Conservation (phyloP, 1,140 invertebrate species). For the Theocolax elegans region DNA sequence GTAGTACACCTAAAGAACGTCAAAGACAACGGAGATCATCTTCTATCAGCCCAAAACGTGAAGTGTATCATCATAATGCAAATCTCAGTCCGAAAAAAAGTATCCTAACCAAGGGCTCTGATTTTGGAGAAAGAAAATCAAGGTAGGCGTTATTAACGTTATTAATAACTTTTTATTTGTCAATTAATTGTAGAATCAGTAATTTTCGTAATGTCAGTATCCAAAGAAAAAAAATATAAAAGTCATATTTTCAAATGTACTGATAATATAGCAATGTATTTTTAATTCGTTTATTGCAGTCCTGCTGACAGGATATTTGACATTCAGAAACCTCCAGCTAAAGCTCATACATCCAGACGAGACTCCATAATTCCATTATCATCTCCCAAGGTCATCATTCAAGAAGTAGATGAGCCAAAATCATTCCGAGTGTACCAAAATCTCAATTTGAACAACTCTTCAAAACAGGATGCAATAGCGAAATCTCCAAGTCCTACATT, state of each 20-base stretch:
- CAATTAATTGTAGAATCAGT: background rate
- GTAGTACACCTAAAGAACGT: background rate
- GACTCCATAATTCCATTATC: background rate
- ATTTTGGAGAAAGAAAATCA: background rate
- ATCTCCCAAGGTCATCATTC: background rate
- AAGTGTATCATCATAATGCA: conserved; percentile 56
- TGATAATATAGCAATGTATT: too few relatives aligned
- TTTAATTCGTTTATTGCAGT: too few relatives aligned
- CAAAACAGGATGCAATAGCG: background rate
- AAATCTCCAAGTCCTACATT: background rate
- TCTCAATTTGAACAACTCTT: background rate
- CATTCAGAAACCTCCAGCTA: background rate
- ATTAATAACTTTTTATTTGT: background rate
- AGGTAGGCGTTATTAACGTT: background rate
- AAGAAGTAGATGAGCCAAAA: background rate
- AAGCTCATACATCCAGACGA: background rate
- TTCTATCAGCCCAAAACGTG: conserved; percentile 62
- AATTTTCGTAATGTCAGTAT: too few relatives aligned
- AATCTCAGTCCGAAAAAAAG: conserved; percentile 62
- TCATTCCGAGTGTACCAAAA: conserved; percentile 20
- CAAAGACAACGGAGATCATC: conserved; percentile 37
- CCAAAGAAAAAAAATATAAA: too few relatives aligned
- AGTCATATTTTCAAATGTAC: too few relatives aligned
- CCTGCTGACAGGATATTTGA: background rate
- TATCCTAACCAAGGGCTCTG: conserved; percentile 52